phyloP scores from a whole-genome alignment of 2,797 vertebrate genomes.

The Argya squamiceps region DNA sequence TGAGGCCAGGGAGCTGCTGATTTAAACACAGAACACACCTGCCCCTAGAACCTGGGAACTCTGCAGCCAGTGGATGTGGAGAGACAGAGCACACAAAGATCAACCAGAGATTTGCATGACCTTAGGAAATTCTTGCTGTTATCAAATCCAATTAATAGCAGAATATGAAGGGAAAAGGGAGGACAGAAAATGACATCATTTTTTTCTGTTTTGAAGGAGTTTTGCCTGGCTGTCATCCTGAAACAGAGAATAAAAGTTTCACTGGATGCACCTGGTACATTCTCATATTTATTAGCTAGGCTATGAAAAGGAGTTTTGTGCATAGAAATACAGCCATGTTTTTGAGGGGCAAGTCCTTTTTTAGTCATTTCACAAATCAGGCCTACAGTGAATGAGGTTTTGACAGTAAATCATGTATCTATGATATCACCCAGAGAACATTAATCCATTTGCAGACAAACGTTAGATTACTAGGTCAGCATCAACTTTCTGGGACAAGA shows the following conservation, averaged over 20 bases:
- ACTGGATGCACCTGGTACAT: background rate
- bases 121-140: background rate
- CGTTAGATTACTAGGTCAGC: background rate
- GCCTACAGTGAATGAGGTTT: background rate
- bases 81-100: background rate
- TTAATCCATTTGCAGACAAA: background rate
- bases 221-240: background rate
- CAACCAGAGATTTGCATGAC: background rate
- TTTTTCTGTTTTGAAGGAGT: background rate
- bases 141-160: background rate
- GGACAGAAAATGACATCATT: fast-evolving
- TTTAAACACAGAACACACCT: background rate
- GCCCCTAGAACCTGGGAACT: background rate
- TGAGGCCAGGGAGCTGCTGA: background rate
- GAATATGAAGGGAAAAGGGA: background rate
- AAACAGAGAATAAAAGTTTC: background rate
- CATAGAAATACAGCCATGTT: background rate
- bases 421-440: background rate
- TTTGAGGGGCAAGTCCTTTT: background rate
- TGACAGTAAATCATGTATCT: background rate
- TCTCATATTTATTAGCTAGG: background rate
- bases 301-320: background rate
- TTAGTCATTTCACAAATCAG: background rate
- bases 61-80: background rate
- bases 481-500: background rate